These are phyloP conservation scores for Tylochromis polylepis DNA, from an alignment of 2,113 vertebrate species.

Conservation along the genomic window DNA sequence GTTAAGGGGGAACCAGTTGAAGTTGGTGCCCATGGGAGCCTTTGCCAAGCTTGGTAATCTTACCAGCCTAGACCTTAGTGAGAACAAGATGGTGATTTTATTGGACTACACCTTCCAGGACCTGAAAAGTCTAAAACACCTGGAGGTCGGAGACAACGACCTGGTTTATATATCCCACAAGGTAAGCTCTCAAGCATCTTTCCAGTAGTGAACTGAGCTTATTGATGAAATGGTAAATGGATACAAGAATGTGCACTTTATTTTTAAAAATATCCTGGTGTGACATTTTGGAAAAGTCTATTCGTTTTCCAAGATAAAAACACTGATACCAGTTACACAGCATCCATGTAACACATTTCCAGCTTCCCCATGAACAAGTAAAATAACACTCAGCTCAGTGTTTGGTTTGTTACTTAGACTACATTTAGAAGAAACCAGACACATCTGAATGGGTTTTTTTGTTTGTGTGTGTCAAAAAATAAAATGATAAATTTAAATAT, in stretches of 20 bases:
- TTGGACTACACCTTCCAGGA: constrained; percentile 95
- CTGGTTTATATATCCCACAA: constrained; percentile 95
- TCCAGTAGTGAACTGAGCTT: background rate
- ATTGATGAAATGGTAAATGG: background rate
- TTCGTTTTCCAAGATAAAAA: background rate
- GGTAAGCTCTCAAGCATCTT: constrained; percentile 8
- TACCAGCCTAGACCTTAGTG: constrained; percentile 91
- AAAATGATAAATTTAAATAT: background rate
- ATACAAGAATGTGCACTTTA: background rate
- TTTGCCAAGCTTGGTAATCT: constrained; percentile 90
- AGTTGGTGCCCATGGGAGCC: constrained; percentile 87
- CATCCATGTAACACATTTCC: background rate
- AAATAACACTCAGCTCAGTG: background rate
- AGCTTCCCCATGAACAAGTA: background rate
- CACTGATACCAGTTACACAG: background rate
- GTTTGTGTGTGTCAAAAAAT: background rate
- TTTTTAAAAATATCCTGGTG: background rate
- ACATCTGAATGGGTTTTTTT: background rate
- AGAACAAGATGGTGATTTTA: constrained; percentile 95
- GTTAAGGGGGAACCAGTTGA: constrained; percentile 89
- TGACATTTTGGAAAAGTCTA: background rate
- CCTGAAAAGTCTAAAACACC: constrained; percentile 79
- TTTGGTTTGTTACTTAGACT: background rate
- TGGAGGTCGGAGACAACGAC: constrained; percentile 95
- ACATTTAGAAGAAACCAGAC: background rate